These are phyloP conservation scores for Fringilla coelebs DNA, from an alignment of 2,797 vertebrate genomes.

Conservation along the genomic window DNA sequence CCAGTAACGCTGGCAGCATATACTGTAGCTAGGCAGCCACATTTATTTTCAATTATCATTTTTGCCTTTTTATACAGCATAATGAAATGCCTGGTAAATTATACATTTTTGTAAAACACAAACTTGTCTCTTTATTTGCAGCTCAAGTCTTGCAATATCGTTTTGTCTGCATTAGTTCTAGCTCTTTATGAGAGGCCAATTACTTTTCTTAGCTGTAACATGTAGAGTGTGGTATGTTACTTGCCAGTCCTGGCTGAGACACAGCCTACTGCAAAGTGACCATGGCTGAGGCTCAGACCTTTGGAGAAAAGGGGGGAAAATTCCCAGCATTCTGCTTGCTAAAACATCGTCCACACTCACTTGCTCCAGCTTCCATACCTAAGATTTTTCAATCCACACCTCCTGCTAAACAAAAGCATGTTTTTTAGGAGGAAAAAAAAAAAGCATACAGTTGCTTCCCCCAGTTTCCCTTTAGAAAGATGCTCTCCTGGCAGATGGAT, in stretches of 20 bases:
- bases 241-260: not conserved
- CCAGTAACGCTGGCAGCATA: slow-evolving; percentile 47
- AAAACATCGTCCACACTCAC: not conserved
- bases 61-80: slow-evolving; percentile 63
- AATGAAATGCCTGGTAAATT: slow-evolving; percentile 69
- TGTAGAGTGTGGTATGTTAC: not conserved
- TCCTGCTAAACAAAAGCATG: slow-evolving; percentile 62
- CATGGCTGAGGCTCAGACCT: not conserved
- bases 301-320: not conserved
- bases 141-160: slow-evolving; percentile 48
- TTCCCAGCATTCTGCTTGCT: not conserved
- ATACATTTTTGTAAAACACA: slow-evolving; percentile 67
- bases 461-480: slow-evolving; percentile 46
- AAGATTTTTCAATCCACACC: slow-evolving; percentile 31
- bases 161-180: slow-evolving; percentile 61
- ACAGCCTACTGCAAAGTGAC: not conserved
- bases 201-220: slow-evolving; percentile 26
- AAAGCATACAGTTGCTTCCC: slow-evolving; percentile 21
- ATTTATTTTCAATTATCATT: slow-evolving; percentile 69
- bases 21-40: slow-evolving; percentile 54
- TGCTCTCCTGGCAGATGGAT: slow-evolving; percentile 68
- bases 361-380: not conserved
- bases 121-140: slow-evolving; percentile 64
- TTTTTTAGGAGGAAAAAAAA: not conserved
- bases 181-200: slow-evolving; percentile 32